Conservation (phyloP, 2,888 invertebrate species). For the Plusia festucae region DNA sequence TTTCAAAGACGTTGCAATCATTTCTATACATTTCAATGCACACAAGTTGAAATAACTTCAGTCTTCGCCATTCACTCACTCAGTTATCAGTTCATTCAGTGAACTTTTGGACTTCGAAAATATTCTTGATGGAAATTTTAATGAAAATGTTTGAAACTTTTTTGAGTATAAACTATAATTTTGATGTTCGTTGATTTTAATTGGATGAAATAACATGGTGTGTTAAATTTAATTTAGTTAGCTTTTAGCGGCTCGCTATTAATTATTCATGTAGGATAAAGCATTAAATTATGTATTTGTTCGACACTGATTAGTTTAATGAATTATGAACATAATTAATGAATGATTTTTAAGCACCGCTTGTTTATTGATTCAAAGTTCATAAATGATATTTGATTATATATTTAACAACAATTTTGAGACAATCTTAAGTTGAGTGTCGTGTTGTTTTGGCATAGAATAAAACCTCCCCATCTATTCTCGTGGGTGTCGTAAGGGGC, state of each 20-base stretch:
- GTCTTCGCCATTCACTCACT: constrained; percentile 37
- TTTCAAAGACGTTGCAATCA: constrained; percentile 28
- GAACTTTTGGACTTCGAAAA: constrained; percentile 29
- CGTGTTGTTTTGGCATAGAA: no score
- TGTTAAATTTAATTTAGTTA: background rate
- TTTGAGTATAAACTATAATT: constrained; percentile 3
- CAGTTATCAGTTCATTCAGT: constrained; percentile 47
- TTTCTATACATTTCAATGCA: constrained; percentile 30
- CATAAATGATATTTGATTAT: no score
- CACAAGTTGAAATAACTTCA: constrained; percentile 36
- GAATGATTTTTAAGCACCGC: background rate
- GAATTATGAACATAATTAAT: background rate
- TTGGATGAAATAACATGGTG: background rate
- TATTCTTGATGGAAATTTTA: background rate
- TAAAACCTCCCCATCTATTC: no score
- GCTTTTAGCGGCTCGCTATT: background rate
- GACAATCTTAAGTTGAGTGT: no score
- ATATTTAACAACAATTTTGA: no score
- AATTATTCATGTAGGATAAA: background rate
- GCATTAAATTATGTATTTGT: constrained; percentile 1
- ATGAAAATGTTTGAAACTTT: constrained; percentile 6
- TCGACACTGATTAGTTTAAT: background rate
- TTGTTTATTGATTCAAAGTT: no score
- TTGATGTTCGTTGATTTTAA: background rate
- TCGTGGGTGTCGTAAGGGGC: no score